Conservation (phyloP, 2,113 vertebrate species). For the Andinoacara biseriatus region DNA sequence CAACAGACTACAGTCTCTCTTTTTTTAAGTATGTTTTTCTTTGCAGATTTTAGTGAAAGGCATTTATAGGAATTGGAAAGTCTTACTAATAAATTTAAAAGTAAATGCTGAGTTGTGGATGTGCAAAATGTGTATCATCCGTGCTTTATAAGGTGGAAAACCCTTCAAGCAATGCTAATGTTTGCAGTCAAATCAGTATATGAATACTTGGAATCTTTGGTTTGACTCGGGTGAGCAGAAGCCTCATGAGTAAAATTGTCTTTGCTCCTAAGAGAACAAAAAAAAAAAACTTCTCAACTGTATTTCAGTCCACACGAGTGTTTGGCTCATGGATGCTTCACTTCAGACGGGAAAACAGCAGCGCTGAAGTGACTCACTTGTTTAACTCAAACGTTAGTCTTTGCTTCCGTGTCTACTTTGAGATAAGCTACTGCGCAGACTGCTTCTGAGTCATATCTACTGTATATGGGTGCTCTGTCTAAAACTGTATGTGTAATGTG, state of each 20-base stretch:
- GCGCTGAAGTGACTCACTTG: neutral
- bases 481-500: neutral
- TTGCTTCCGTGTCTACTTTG: neutral
- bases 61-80: neutral
- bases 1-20: neutral
- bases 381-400: neutral
- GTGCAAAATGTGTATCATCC: neutral
- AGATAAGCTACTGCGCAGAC: neutral
- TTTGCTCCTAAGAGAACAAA: neutral
- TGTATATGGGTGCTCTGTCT: neutral
- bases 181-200: neutral
- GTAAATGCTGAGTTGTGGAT: neutral
- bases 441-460: slow-evolving; percentile 18
- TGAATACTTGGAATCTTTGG: neutral
- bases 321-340: neutral
- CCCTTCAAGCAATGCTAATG: neutral
- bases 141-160: neutral
- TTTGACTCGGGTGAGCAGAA: neutral
- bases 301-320: neutral
- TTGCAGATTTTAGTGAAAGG: neutral
- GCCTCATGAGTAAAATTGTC: neutral
- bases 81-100: neutral
- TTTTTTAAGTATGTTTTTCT: neutral
- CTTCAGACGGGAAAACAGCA: fast-evolving
- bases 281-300: neutral